A percentile compares a stretch with the other conserved stretches of the same genome.
These are phyloP conservation scores for Phengaris alcon DNA, from an alignment of 2,888 invertebrate genomes.

Conservation along the genomic window DNA sequence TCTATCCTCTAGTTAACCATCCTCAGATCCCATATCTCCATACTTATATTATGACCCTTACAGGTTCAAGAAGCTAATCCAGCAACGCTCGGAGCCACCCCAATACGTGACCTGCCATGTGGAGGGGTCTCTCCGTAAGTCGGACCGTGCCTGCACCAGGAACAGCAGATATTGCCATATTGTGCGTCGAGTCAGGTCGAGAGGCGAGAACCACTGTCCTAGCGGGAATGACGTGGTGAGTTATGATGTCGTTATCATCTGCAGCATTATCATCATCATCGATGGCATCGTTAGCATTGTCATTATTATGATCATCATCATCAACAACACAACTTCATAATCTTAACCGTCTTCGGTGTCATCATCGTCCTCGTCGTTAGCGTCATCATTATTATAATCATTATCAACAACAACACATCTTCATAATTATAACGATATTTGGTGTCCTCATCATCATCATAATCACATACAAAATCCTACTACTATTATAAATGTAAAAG, in stretches of 20 bases:
- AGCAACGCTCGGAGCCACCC: slow-evolving; percentile 83
- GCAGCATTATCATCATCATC: neutral
- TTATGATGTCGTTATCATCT: neutral
- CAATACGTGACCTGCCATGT: slow-evolving; percentile 84
- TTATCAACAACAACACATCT: no score
- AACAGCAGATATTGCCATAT: slow-evolving; percentile 58
- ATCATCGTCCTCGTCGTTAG: no score
- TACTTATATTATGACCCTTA: neutral
- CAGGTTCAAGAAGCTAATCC: slow-evolving; percentile 73
- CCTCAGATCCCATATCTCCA: neutral
- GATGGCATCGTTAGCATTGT: no score
- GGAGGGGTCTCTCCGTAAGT: slow-evolving; percentile 81
- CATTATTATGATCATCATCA: no score
- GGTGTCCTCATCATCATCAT: no score
- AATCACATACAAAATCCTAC: no score
- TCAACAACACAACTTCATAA: no score
- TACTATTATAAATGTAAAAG: no score
- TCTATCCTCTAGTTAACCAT: neutral
- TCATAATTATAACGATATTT: no score
- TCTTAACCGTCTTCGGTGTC: no score
- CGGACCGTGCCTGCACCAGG: slow-evolving; percentile 73
- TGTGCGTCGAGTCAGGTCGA: slow-evolving; percentile 65
- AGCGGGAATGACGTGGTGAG: slow-evolving; percentile 79
- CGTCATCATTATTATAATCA: neutral
- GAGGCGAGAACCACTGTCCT: slow-evolving; percentile 62